Conservation (phyloP, 2,113 vertebrate genomes). For the Actenoides lindsayi region DNA sequence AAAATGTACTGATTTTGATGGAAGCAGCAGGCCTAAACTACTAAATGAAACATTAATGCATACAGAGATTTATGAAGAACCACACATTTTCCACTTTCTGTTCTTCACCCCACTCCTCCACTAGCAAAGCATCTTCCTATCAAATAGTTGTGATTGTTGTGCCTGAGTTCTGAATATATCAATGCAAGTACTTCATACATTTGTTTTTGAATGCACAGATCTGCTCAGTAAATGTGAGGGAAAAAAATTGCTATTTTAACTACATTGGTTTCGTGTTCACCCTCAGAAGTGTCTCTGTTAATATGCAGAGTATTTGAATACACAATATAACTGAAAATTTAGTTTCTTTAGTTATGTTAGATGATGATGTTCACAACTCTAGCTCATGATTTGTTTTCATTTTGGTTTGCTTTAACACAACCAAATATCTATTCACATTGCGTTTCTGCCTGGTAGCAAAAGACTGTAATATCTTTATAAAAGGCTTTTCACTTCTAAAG, state of each 20-base stretch:
- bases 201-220: slow-evolving; percentile 38
- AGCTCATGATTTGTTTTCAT: slow-evolving; percentile 33
- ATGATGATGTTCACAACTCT: background rate
- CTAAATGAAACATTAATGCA: background rate
- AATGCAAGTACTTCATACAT: background rate
- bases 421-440: slow-evolving; percentile 17
- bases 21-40: background rate
- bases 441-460: slow-evolving; percentile 47
- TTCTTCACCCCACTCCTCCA: background rate
- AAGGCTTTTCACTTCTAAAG: slow-evolving; percentile 42
- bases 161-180: background rate
- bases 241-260: background rate
- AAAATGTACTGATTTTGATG: background rate
- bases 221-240: background rate
- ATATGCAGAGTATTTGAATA: background rate
- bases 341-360: background rate
- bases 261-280: background rate
- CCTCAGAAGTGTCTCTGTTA: background rate
- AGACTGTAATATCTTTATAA: slow-evolving; percentile 6
- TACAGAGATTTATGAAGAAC: background rate
- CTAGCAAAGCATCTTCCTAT: slow-evolving; percentile 3
- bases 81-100: background rate
- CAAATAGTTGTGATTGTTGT: background rate
- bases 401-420: slow-evolving; percentile 48
- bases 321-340: background rate